Percentiles rank a stretch among this genome's conserved stretches.
These are phyloP conservation scores for Mystacides longicornis DNA, from an alignment of 2,888 invertebrate genomes.

Conservation along the genomic window DNA sequence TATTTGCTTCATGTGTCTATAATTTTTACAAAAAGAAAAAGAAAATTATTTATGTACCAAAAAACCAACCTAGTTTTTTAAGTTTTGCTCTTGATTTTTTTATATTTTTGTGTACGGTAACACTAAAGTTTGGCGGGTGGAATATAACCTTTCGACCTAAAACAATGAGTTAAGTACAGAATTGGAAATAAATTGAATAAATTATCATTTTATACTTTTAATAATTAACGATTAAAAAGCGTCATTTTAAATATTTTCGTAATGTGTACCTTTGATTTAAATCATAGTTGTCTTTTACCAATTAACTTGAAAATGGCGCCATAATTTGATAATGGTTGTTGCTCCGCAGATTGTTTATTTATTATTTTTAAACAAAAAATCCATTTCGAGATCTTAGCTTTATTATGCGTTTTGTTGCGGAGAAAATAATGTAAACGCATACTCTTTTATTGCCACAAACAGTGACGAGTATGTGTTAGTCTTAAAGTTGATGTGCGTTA, in stretches of 20 bases:
- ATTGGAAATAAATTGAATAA: neutral
- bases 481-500: too few relatives aligned
- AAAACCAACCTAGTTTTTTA: too few relatives aligned
- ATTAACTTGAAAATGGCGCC: neutral
- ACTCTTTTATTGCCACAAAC: too few relatives aligned
- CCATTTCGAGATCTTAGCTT: too few relatives aligned
- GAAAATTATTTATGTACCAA: too few relatives aligned
- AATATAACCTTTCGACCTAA: constrained; percentile 17
- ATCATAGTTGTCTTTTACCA: neutral
- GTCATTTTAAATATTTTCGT: neutral
- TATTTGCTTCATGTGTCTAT: too few relatives aligned
- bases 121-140: constrained; percentile 10
- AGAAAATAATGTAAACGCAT: neutral
- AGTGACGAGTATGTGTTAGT: too few relatives aligned
- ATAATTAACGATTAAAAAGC: neutral
- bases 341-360: neutral
- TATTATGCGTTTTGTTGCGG: neutral
- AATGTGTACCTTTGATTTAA: too few relatives aligned
- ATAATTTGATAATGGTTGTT: neutral
- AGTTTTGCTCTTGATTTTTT: too few relatives aligned
- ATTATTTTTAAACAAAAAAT: neutral
- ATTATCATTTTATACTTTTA: neutral
- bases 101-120: neutral
- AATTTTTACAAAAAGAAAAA: too few relatives aligned
- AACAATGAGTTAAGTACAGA: constrained; percentile 11